Percentiles rank a stretch among this genome's conserved stretches.
These are phyloP conservation scores for Aptenodytes forsteri DNA, from an alignment of 2,113 vertebrate species.

Conservation along the genomic window DNA sequence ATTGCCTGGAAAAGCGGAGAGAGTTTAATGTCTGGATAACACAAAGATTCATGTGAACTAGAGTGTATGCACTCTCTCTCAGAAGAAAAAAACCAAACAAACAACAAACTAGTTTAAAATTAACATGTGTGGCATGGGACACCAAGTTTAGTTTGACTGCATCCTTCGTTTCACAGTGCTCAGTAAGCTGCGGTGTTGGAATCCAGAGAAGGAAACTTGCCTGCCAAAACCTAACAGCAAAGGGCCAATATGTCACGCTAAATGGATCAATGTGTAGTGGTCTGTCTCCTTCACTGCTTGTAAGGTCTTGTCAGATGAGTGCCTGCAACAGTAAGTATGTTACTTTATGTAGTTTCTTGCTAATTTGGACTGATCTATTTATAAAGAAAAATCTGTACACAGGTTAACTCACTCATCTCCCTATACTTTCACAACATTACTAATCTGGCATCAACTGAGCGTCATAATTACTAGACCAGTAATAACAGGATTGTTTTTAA, in stretches of 20 bases:
- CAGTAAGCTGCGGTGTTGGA: slow-evolving; percentile 87
- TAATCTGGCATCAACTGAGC: neutral
- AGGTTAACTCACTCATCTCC: neutral
- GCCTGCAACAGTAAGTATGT: slow-evolving; percentile 84
- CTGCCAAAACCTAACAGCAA: slow-evolving; percentile 80
- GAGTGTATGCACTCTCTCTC: neutral
- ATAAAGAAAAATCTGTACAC: neutral
- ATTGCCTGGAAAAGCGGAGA: neutral
- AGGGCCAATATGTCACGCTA: slow-evolving; percentile 76
- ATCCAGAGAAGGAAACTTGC: slow-evolving; percentile 80
- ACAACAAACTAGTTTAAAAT: neutral
- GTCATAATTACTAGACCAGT: neutral
- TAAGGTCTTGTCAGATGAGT: slow-evolving; percentile 83
- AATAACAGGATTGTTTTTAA: neutral
- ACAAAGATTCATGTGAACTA: neutral
- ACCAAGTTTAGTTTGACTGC: neutral
- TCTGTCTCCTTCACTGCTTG: slow-evolving; percentile 71
- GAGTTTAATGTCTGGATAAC: neutral
- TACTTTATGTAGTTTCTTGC: neutral
- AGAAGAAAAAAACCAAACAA: neutral
- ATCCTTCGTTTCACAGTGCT: slow-evolving; percentile 79
- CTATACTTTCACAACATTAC: neutral
- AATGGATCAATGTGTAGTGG: slow-evolving; percentile 70
- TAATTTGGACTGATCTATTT: neutral
- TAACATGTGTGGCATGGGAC: neutral